phyloP scores from a whole-genome alignment of 1,140 invertebrate species.

The Mamestra configurata region DNA sequence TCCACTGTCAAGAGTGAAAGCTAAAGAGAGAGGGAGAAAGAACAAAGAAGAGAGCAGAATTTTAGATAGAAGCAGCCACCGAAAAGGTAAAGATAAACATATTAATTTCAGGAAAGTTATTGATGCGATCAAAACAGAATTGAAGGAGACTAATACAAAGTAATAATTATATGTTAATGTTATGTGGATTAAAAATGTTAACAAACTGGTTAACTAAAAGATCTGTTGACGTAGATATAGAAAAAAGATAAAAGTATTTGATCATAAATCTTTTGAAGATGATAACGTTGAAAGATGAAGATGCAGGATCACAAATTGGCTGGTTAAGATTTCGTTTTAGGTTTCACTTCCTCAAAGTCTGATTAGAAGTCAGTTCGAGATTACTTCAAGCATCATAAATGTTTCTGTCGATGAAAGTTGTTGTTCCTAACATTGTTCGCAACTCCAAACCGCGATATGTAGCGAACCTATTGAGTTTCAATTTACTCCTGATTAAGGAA shows the following conservation, averaged over 20 bases:
- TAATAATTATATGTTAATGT: too few species aligned
- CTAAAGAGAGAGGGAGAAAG: background rate
- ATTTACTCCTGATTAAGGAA: conserved; percentile 35
- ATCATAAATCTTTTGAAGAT: too few species aligned
- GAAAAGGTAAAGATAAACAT: background rate
- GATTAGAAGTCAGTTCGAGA: background rate
- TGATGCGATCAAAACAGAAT: background rate
- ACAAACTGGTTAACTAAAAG: too few species aligned
- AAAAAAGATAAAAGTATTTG: too few species aligned
- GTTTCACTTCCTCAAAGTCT: background rate
- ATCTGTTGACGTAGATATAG: too few species aligned
- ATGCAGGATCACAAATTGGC: background rate
- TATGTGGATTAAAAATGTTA: too few species aligned
- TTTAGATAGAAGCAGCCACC: too few species aligned
- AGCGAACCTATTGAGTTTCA: conserved; percentile 28
- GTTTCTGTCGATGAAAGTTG: background rate
- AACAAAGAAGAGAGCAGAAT: background rate
- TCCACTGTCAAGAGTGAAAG: background rate
- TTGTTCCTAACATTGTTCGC: conserved; percentile 13
- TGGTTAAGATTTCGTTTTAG: too few species aligned
- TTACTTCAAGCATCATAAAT: background rate
- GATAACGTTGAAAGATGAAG: too few species aligned
- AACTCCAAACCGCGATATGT: conserved; percentile 27
- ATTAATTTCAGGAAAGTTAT: background rate
- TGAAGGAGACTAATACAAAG: background rate